Base-by-base conservation (phyloP, 2,797 vertebrate genomes). In the Menidia menidia region DNA sequence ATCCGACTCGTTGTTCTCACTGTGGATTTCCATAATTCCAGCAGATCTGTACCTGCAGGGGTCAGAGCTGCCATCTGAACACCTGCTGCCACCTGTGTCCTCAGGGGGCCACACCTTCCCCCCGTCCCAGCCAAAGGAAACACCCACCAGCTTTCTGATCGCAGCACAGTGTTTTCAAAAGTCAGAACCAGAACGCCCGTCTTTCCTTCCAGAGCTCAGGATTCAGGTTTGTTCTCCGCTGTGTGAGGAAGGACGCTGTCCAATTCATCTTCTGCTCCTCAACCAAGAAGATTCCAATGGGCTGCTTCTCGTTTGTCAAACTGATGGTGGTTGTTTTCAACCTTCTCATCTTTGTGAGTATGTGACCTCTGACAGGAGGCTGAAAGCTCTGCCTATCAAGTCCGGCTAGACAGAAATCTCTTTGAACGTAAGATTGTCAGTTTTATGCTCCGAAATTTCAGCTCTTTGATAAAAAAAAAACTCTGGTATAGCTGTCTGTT, bases 341-440 rank as follows among this genome's bases (percentile, higher is more conserved):
- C 90, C 82, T 96, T 68, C 73, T 93, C 64, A 96, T 97, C 85
- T 95, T 95, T 48, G 97, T 98, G 93, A 98, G 97, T 97, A 82
- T 69, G 48, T 60, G 75, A 6, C 6, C 80, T 77, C 32, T 82
- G 73, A 12, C 3, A 4, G 15, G 13, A 44, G 43, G 11, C 4
- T 14, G 4, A 6, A 39, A 39, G 5, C 43, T 14, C 14, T 44
- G 15, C 44, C 15, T n/a, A 15, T 14, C 5, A 44, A 43, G 42
- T 43, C 42, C 43, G 4, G 44, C n/a, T 44, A 16, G 16, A n/a
- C 15, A 16, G 25, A 25, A 25, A 25, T 25, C 25, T 25, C 25
- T 25, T 25, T 25, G 25, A 25, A 25, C 25, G 25, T 25, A 25
- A 25, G 25, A 25, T 25, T 25, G 25, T 25, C 25, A 25, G 25